Evolutionary conservation across 2,797 vertebrate species (phyloP).

Genomic region (Poliocrania exsul): DNA sequence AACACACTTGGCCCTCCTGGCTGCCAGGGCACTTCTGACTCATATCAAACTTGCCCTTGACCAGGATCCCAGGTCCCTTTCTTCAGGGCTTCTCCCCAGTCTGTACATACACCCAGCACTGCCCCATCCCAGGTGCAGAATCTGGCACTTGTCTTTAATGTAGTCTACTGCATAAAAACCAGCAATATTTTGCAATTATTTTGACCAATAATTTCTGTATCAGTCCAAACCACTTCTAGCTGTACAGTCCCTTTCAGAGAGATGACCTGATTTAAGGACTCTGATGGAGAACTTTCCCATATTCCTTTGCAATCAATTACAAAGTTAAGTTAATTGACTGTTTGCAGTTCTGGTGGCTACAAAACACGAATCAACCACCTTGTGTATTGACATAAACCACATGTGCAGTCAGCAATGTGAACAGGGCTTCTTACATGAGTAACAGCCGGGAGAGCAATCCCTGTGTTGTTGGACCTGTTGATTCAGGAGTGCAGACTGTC

Average conservation of each 20-base stretch:
- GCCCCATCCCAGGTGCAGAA: not conserved
- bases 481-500: not conserved
- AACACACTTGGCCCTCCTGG: fast-evolving
- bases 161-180: not conserved
- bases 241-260: not conserved
- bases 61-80: not conserved
- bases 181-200: not conserved
- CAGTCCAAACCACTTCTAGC: not conserved
- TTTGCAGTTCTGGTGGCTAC: not conserved
- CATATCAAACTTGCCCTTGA: fast-evolving
- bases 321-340: not conserved
- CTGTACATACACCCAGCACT: not conserved
- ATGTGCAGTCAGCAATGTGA: not conserved
- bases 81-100: not conserved
- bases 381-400: not conserved
- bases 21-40: not conserved
- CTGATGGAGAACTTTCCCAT: not conserved
- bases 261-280: not conserved
- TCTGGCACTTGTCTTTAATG: not conserved
- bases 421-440: not conserved
- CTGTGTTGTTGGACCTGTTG: not conserved
- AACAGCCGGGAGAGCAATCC: not conserved
- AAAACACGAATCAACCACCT: not conserved
- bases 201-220: not conserved
- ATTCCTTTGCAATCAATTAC: not conserved